Evolutionary conservation across 2,888 invertebrate species (phyloP).

Genomic region (Pachymerium ferrugineum): DNA sequence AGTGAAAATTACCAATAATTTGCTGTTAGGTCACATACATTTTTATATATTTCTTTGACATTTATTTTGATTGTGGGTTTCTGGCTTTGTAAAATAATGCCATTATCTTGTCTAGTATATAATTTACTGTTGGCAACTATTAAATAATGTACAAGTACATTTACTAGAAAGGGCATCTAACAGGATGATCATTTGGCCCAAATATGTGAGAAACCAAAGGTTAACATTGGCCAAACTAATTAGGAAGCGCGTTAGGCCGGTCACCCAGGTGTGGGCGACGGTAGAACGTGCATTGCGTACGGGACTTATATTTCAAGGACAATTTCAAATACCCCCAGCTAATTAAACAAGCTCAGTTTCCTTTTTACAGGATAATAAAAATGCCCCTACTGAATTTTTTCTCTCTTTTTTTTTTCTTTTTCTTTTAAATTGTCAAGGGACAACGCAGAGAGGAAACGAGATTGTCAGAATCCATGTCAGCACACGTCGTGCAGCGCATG

Average conservation of each 20-base stretch:
- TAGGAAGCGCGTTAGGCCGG: neutral
- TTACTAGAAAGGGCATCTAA: no score
- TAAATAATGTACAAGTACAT: no score
- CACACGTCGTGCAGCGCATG: slow-evolving; percentile 48
- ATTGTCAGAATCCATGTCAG: slow-evolving; percentile 45
- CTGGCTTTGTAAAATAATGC: no score
- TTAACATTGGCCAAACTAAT: neutral
- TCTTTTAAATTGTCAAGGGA: slow-evolving; percentile 40
- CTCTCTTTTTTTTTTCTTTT: neutral
- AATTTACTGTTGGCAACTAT: no score
- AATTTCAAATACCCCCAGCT: neutral
- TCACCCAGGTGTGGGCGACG: slow-evolving; percentile 6
- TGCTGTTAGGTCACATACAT: no score
- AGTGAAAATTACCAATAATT: no score
- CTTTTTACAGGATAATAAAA: neutral
- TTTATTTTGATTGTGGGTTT: no score
- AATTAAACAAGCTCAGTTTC: neutral
- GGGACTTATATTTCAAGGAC: neutral
- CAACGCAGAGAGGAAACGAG: slow-evolving; percentile 42
- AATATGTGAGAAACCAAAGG: neutral
- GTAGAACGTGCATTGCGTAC: neutral
- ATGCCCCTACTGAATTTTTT: neutral
- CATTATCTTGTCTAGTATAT: no score
- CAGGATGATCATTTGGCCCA: neutral
- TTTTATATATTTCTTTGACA: no score